These are phyloP conservation scores for Corvus hawaiiensis DNA, from an alignment of 2,113 vertebrate species.

Conservation along the genomic window DNA sequence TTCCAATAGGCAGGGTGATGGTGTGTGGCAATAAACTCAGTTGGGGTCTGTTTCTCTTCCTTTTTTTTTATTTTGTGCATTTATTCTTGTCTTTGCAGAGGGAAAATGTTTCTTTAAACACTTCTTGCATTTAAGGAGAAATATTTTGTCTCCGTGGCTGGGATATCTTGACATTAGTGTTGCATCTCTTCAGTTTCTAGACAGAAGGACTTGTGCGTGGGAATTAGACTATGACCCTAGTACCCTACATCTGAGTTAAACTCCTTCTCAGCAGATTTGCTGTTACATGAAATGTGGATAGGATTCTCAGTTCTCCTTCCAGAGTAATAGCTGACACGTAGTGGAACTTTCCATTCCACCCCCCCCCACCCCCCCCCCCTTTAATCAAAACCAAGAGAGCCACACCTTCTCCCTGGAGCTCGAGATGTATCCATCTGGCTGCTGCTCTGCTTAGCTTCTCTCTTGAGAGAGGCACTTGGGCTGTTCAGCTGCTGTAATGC, in stretches of 20 bases:
- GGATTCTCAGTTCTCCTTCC: not conserved
- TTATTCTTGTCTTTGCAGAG: not conserved
- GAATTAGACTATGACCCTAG: not conserved
- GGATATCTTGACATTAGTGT: not conserved
- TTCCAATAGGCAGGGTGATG: not conserved
- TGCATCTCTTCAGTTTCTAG: not conserved
- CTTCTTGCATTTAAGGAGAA: not conserved
- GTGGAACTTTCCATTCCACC: constrained; percentile 17
- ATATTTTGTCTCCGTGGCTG: constrained; percentile 1
- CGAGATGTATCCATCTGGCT: not conserved
- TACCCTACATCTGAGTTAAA: not conserved
- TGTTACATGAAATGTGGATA: constrained; percentile 10
- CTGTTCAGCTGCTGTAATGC: not conserved
- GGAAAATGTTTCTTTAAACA: not conserved
- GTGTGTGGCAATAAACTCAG: not conserved
- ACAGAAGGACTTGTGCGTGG: not conserved
- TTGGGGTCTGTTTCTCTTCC: not conserved
- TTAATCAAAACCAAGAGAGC: not conserved
- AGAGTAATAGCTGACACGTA: not conserved
- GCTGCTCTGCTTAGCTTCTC: not conserved
- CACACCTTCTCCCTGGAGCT: not conserved
- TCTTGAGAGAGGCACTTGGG: not conserved
- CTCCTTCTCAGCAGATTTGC: constrained; percentile 19
- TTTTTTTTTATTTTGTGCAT: not conserved
- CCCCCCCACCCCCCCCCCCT: too few species aligned